Percentiles rank a stretch among this genome's conserved stretches.
These are phyloP conservation scores for Prionailurus viverrinus DNA, from an alignment of 2,113 vertebrate species.

Conservation along the genomic window DNA sequence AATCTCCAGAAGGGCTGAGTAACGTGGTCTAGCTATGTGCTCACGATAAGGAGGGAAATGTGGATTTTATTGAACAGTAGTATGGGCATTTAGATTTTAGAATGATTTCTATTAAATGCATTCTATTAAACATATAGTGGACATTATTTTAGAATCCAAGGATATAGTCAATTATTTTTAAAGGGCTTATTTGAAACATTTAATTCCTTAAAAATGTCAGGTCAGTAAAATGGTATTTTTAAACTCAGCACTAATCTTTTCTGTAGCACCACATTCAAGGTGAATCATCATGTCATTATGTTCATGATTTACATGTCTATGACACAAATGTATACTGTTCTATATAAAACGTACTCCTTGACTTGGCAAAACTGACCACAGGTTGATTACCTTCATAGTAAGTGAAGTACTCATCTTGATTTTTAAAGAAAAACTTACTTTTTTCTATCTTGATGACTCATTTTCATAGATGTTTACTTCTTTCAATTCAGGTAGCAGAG, in stretches of 20 bases:
- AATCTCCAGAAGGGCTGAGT: neutral
- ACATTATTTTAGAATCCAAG: neutral
- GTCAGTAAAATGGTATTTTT: neutral
- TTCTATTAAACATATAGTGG: neutral
- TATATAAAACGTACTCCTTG: neutral
- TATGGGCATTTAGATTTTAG: neutral
- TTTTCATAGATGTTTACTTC: slow-evolving; percentile 19
- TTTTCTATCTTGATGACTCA: neutral
- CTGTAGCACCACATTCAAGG: neutral
- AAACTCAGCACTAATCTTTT: slow-evolving; percentile 18
- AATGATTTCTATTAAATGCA: neutral
- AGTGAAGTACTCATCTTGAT: neutral
- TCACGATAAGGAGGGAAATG: neutral
- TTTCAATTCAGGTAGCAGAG: neutral
- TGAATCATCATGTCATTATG: neutral
- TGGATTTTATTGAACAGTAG: neutral
- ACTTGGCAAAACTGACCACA: neutral
- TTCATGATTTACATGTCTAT: neutral
- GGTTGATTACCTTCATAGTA: neutral
- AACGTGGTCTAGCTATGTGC: neutral
- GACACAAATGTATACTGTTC: neutral
- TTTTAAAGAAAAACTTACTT: neutral
- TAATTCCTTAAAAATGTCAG: neutral
- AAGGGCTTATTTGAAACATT: slow-evolving; percentile 10
- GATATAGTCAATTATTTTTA: neutral